These are phyloP conservation scores for Aphidius ervi DNA, from an alignment of 1,140 invertebrate genomes.

Conservation along the genomic window DNA sequence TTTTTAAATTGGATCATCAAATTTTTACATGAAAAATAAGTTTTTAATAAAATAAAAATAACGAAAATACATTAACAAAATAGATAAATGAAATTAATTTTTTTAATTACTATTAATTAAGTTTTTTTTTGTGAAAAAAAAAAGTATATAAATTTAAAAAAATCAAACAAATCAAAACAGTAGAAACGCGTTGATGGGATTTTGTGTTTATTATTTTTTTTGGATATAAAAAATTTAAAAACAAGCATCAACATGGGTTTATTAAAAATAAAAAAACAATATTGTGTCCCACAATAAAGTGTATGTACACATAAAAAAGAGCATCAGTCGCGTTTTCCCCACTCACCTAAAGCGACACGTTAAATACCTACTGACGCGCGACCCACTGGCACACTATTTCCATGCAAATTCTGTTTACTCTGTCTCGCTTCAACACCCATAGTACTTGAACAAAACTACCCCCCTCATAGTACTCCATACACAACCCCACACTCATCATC, in stretches of 20 bases:
- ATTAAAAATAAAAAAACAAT: slow-evolving; percentile 9
- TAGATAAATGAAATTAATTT: too few relatives aligned
- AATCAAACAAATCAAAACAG: too few relatives aligned
- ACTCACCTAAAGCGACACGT: slow-evolving; percentile 27
- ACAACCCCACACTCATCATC: too few relatives aligned
- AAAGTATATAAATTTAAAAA: too few relatives aligned
- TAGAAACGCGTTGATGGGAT: too few relatives aligned
- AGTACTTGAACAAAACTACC: too few relatives aligned
- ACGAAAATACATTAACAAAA: too few relatives aligned
- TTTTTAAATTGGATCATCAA: slow-evolving; percentile 22
- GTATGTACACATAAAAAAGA: neutral
- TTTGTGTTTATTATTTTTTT: slow-evolving; percentile 23
- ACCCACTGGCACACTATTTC: slow-evolving; percentile 50
- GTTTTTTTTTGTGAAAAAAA: too few relatives aligned
- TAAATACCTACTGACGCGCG: slow-evolving; percentile 42
- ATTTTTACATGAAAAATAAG: slow-evolving; percentile 18
- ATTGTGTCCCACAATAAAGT: too few relatives aligned
- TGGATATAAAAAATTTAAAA: slow-evolving; percentile 22
- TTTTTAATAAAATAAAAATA: too few relatives aligned
- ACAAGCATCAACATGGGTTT: slow-evolving; percentile 31
- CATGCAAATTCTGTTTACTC: slow-evolving; percentile 51
- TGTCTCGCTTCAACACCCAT: slow-evolving; percentile 24
- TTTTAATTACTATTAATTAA: too few relatives aligned
- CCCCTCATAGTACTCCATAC: too few relatives aligned
- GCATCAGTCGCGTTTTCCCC: neutral